Evolutionary conservation across 2,888 invertebrate genomes (phyloP).

Genomic region (Eristalis pertinax): DNA sequence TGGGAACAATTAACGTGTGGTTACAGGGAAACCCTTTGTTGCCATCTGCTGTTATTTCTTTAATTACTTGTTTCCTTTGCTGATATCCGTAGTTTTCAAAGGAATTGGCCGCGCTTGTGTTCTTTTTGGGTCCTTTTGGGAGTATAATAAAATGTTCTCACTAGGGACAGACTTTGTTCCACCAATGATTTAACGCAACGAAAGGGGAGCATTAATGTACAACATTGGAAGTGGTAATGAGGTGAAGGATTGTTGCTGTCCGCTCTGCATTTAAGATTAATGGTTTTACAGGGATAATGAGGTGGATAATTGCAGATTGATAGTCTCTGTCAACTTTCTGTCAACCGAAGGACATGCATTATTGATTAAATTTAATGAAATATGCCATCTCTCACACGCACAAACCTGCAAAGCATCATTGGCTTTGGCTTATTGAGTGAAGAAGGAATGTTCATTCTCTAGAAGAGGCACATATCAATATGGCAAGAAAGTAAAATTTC

Average conservation of each 20-base stretch:
- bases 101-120: neutral
- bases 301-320: neutral
- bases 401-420: too few species aligned
- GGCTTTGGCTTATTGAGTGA: too few species aligned
- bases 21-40: neutral
- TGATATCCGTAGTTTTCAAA: neutral
- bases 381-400: too few species aligned
- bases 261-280: neutral
- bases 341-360: too few species aligned
- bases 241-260: neutral
- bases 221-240: neutral
- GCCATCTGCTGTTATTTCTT: constrained; percentile 34
- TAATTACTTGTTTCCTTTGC: constrained; percentile 12
- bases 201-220: neutral
- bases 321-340: too few species aligned
- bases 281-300: neutral
- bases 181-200: neutral
- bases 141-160: neutral
- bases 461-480: too few species aligned
- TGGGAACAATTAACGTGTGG: neutral
- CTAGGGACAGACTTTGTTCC: neutral
- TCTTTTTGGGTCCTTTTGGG: neutral
- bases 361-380: too few species aligned
- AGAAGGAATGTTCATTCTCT: too few species aligned
- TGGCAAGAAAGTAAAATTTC: too few species aligned